Evolutionary conservation across 1,140 invertebrate genomes (phyloP), one percentile per base, ranked within the genome.

Genomic region (Hyposmocoma kahamanoa): DNA sequence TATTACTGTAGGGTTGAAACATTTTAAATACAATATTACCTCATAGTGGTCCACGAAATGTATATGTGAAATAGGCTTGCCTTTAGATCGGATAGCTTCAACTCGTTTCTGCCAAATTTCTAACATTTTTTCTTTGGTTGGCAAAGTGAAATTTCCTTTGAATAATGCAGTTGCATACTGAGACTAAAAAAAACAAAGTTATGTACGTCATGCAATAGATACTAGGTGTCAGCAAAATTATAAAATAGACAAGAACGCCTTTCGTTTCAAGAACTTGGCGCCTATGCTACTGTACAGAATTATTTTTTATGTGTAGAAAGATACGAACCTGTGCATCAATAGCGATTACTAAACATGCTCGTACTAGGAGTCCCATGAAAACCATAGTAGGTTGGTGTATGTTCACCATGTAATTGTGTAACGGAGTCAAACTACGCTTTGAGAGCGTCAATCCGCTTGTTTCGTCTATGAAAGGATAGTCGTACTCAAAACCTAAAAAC

Each of bases 391-490:
- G 92, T 66, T 91, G 89, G 43, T 91, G 76, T 0, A 91, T 89
- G 67, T 95, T 92, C 13, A 96, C 88, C 28, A 95, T 76, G 59
- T 95, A 93, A 53, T 92, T 91, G 72, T 94, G 95, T 6, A 96
- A 81, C 0, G 93, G 92, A 10, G 82, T 86, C 9, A 96, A 88
- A 53, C 89, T 88, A 48, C 90, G 88, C n/a, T 90, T 87, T 0
- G 88, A 70, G 0, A 93, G 77, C 8, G 57, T 66, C 10, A 95
- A 71, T 2, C 84, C 87, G 63, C 91, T 91, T 0, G 80, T 87
- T 9, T 87, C 58, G 26, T 89, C 84, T 19, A 95, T 70, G 76
- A 95, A 95, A 3, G 92, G 91, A 64, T 90, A 93, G 39, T 78
- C 72, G 59, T 90, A 93, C 50, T 87, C 57, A 59, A 92, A 95